Conservation (phyloP, 2,113 vertebrate species). For the Tachycineta bicolor region DNA sequence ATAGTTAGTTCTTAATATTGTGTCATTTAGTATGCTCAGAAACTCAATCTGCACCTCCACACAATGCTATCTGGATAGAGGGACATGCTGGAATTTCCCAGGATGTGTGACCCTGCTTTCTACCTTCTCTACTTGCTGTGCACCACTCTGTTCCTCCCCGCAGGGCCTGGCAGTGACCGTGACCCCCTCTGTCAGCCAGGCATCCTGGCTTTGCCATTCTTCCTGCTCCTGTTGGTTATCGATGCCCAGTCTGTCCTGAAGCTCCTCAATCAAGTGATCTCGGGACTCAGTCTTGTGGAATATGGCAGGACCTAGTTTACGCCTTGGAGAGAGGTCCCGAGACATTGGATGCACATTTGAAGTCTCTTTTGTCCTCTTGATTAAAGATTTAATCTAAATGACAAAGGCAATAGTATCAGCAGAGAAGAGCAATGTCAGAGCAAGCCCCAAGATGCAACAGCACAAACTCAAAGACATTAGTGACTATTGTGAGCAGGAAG, state of each 20-base stretch:
- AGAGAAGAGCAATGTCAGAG: conserved; percentile 3
- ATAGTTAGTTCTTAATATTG: not conserved
- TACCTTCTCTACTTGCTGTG: conserved; percentile 84
- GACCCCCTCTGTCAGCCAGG: conserved; percentile 91
- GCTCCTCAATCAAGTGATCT: conserved; percentile 89
- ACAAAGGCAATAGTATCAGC: conserved; percentile 59
- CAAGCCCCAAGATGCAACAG: not conserved
- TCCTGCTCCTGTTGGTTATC: conserved; percentile 79
- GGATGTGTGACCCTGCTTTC: conserved; percentile 23
- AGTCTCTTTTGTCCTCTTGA: conserved; percentile 93
- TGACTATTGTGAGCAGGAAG: conserved; percentile 2
- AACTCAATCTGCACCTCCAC: not conserved
- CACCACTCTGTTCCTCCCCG: conserved; percentile 75
- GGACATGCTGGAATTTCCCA: not conserved
- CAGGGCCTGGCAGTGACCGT: conserved; percentile 84
- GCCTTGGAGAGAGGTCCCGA: conserved; percentile 86
- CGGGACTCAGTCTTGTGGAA: conserved; percentile 90
- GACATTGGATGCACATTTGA: conserved; percentile 93
- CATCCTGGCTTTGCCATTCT: conserved; percentile 72
- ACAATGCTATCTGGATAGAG: not conserved
- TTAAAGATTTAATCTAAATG: conserved; percentile 92
- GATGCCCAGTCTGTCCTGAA: conserved; percentile 92
- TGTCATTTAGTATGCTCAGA: not conserved
- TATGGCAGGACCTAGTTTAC: conserved; percentile 87
- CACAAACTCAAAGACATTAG: conserved; percentile 33